A percentile compares a stretch with the other conserved stretches of the same genome.
phyloP scores from a whole-genome alignment of 2,113 vertebrate species.

The Neoarius graeffei region DNA sequence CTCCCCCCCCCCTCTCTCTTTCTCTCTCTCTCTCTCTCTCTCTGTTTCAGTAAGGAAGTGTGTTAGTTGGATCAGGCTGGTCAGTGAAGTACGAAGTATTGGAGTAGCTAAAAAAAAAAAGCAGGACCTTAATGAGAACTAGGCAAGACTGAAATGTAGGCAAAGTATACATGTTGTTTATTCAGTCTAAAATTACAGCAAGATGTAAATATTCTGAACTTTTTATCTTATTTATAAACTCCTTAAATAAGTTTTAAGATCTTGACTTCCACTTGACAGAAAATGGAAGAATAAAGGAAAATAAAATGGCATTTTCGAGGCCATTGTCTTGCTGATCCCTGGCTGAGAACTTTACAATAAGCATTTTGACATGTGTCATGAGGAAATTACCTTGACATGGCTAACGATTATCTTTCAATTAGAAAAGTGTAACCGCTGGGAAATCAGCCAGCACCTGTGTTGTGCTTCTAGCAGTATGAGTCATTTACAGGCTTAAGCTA shows the following conservation, averaged over 20 bases:
- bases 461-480: background rate
- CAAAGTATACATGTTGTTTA: background rate
- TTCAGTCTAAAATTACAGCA: background rate
- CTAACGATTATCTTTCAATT: background rate
- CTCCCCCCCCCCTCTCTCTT: background rate
- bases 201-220: background rate
- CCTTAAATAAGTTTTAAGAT: too few species aligned
- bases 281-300: background rate
- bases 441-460: background rate
- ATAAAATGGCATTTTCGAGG: background rate
- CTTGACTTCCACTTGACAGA: background rate
- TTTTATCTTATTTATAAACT: background rate
- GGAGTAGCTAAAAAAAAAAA: background rate
- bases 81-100: background rate
- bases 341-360: background rate
- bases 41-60: background rate
- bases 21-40: background rate
- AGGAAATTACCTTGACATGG: background rate
- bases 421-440: background rate
- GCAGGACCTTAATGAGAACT: background rate
- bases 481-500: background rate
- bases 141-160: background rate
- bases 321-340: background rate
- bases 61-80: background rate
- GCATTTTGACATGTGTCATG: background rate